Evolutionary conservation across 2,888 invertebrate genomes (phyloP), one percentile per base, ranked within the genome.

Genomic region (Sinohyriopsis cumingii): DNA sequence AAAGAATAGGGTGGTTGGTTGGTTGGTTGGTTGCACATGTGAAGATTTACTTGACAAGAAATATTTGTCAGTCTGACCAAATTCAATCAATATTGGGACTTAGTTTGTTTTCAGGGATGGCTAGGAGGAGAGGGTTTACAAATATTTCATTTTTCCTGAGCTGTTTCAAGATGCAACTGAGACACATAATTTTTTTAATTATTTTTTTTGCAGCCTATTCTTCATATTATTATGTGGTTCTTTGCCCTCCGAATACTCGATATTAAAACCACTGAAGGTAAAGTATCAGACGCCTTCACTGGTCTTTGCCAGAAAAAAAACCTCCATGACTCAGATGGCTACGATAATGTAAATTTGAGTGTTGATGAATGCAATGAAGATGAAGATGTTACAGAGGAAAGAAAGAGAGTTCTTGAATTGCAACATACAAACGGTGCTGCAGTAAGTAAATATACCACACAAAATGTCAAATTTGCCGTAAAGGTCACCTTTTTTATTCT

Each of bases 321-420:
- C 2, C 1, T 45, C 45, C 45, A 45, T 45, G 45, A 45, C 15
- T 15, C 45, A 2, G 45, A 15, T 15, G 45, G 3, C 45, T 72
- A 76, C 5, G 68, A 77, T n/a, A 64, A 73, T 5, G 15, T 45
- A 15, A 86, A 86, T 67, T 56, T 67, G 24, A 93, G 93, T 76
- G 88, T 92, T 25, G 92, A 92, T 0, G 92, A 92, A 70, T 15
- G 45, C 45, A 92, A 93, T 70, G 95, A 95, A 86, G 95, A 95
- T 83, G 92, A 92, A 18, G 95, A 95, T 86, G 95, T 95, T 24
- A 92, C 93, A 80, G 92, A 92, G 63, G 95, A 95, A 90, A 90
- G 89, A 65, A 53, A 70, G 55, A 79, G 85, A 28, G 89, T 90
- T 3, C 75, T 79, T 24, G 69, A 60, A 15, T 24, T 72, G 33